phyloP scores from a whole-genome alignment of 2,888 invertebrate species.

The Hofmannophila pseudospretella region DNA sequence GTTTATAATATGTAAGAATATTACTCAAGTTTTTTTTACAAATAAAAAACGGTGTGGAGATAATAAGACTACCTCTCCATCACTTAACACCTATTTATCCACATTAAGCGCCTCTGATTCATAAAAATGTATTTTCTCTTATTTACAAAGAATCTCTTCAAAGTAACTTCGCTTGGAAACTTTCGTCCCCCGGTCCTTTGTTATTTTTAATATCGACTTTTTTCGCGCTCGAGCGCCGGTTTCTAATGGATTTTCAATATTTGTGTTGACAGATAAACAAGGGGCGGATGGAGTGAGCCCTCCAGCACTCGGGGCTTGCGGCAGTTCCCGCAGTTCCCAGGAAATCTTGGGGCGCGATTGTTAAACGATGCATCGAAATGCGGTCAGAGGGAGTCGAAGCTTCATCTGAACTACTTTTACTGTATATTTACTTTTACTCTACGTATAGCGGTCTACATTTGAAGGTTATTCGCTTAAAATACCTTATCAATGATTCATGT shows the following conservation, averaged over 20 bases:
- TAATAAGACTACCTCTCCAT: too few relatives aligned
- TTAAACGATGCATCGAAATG: background rate
- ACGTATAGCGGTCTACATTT: too few relatives aligned
- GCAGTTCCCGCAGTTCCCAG: slow-evolving; percentile 8
- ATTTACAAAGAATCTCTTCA: slow-evolving; percentile 34
- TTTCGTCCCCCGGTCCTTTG: slow-evolving; percentile 54
- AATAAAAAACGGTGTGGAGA: too few relatives aligned
- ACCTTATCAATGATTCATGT: too few relatives aligned
- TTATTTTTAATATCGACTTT: slow-evolving; percentile 69
- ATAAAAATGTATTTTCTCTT: slow-evolving; percentile 13
- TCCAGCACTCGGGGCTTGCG: slow-evolving; percentile 27
- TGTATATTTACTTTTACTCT: too few relatives aligned
- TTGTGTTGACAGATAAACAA: slow-evolving; percentile 70
- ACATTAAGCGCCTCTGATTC: slow-evolving; percentile 2
- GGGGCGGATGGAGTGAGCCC: slow-evolving; percentile 56
- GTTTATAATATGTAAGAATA: too few relatives aligned
- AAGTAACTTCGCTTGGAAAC: slow-evolving; percentile 47
- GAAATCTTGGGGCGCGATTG: background rate
- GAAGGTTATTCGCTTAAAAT: too few relatives aligned
- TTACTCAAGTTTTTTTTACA: too few relatives aligned
- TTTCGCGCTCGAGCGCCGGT: slow-evolving; percentile 52
- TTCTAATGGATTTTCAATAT: slow-evolving; percentile 75
- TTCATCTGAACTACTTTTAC: too few relatives aligned
- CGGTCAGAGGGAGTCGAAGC: too few relatives aligned
- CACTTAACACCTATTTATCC: too few relatives aligned